Conservation (phyloP, 2,888 invertebrate species). For the Brachynemurus nebulosus region DNA sequence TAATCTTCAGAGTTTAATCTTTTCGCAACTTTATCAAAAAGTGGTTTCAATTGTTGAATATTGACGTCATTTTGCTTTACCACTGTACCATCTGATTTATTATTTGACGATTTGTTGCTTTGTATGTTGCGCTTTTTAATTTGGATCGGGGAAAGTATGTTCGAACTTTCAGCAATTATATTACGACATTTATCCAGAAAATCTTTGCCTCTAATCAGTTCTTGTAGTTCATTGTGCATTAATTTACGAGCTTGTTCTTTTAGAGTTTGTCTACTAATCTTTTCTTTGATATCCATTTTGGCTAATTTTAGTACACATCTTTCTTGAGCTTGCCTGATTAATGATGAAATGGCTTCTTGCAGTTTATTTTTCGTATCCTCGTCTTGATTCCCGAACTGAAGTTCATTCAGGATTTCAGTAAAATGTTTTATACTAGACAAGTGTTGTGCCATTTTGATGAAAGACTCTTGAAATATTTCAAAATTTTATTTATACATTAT, state of each 20-base stretch:
- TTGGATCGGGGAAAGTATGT: too few relatives aligned
- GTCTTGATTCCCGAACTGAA: neutral
- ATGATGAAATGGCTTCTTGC: neutral
- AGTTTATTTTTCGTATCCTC: neutral
- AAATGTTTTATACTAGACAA: neutral
- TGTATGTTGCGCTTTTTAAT: too few relatives aligned
- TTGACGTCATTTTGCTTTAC: too few relatives aligned
- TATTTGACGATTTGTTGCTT: neutral
- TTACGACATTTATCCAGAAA: neutral
- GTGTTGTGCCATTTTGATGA: neutral
- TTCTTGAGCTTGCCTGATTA: neutral
- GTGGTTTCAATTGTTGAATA: neutral
- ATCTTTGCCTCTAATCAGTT: neutral
- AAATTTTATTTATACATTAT: neutral
- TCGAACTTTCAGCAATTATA: neutral
- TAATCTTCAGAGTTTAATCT: neutral
- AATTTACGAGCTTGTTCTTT: neutral
- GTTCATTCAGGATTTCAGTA: neutral
- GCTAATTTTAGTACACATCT: neutral
- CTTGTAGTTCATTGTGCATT: neutral
- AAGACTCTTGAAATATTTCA: neutral
- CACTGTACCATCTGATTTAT: neutral
- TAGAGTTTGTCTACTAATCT: neutral
- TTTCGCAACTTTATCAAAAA: neutral
- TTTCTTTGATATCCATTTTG: neutral